Conservation (phyloP, 2,888 invertebrate species). For the Toxonevra muliebris region DNA sequence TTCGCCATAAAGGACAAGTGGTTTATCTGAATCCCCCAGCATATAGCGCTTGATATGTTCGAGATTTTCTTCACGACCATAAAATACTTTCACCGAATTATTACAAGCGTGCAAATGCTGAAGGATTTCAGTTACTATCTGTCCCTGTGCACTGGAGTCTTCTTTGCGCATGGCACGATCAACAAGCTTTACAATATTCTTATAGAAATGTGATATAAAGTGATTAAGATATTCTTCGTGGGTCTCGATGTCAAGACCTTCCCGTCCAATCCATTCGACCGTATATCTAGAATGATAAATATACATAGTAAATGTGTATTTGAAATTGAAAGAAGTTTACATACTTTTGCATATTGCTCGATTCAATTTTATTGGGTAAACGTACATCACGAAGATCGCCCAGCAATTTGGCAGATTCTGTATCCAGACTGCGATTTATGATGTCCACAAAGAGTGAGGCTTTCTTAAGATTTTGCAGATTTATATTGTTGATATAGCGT, state of each 20-base stretch:
- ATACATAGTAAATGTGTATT: neutral
- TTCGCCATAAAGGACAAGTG: conserved; percentile 91
- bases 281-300: conserved; percentile 74
- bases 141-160: conserved; percentile 91
- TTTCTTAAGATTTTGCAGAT: conserved; percentile 91
- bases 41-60: conserved; percentile 83
- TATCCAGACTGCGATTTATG: conserved; percentile 88
- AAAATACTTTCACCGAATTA: conserved; percentile 92
- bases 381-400: conserved; percentile 90
- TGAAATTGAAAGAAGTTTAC: conserved; percentile 30
- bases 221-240: conserved; percentile 93
- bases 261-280: conserved; percentile 96
- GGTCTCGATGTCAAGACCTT: conserved; percentile 91
- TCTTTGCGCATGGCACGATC: conserved; percentile 95
- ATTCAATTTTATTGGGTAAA: conserved; percentile 87
- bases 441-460: conserved; percentile 97
- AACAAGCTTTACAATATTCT: conserved; percentile 89
- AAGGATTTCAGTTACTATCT: conserved; percentile 91
- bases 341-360: conserved; percentile 88
- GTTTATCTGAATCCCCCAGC: conserved; percentile 84
- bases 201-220: conserved; percentile 94
- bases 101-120: conserved; percentile 96
- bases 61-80: conserved; percentile 89
- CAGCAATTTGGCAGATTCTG: conserved; percentile 89
- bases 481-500: conserved; percentile 96